Base-by-base conservation (phyloP, 23 tunicate genomes). In the Halocynthia roretzi region DNA sequence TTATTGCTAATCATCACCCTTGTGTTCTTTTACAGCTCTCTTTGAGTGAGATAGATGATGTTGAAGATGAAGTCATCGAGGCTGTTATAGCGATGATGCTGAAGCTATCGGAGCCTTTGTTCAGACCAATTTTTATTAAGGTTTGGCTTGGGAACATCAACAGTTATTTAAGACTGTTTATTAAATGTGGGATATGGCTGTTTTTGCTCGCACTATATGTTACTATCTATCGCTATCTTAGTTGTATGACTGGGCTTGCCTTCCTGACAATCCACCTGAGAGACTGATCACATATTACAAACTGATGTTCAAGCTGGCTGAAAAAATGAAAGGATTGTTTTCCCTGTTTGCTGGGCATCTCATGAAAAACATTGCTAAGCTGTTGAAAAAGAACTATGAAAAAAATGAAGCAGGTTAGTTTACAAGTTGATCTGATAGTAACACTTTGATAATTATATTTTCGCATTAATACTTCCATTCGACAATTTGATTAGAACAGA, bases 231-330 rank as follows among this genome's bases (percentile, higher is more conserved):
- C 23, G 21, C 0, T 9, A 8, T 15, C 51, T 14, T 70, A 85
- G 90, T 70, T 87, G 22, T 75, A 48, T 62, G 72, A 75, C 8
- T 87, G 93, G 93, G 93, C 85, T 40, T 82, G 86, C 61, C 52
- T 76, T 61, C 51, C 70, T 22, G 80, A 71, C 7, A 63, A 66
- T 23, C 49, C 80, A 6, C 57, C 51, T 7, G 22, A 76, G 17
- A 62, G 61, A 62, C 21, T 77, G 23, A 71, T 61, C 62, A 87
- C 93, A 12, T 87, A 74, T 76, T 87, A 87, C 55, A 77, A 52
- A 50, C 77, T 84, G 63, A 81, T 76, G 14, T 22, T 76, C 53
- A 21, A 80, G 21, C 70, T 87, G 55, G 82, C 93, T 10, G 72
- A 69, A 18, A 76, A 69, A 71, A 51, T 87, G 61, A 87, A 87